A percentile compares a stretch with the other conserved stretches of the same genome.
Evolutionary conservation across 2,888 invertebrate genomes (phyloP).

Genomic region (Alviniconcha strummeri): DNA sequence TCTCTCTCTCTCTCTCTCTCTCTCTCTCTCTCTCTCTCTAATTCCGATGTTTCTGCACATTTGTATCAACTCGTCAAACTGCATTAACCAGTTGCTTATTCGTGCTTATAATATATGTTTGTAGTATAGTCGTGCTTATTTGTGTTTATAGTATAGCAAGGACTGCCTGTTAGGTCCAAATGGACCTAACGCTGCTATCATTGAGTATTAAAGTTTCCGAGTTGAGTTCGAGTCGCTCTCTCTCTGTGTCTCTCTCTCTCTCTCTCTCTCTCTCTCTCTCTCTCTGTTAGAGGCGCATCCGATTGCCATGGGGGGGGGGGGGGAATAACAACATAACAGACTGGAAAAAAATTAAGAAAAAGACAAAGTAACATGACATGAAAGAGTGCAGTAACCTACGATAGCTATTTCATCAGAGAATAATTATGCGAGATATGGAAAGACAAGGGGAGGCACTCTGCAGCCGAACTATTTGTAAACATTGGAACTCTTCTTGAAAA

Average conservation of each 20-base stretch:
- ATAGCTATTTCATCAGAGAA: not conserved
- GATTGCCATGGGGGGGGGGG: not conserved
- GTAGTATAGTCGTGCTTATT: too few relatives aligned
- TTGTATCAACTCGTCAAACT: not conserved
- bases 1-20: constrained; percentile 7
- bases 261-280: not conserved
- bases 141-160: too few relatives aligned
- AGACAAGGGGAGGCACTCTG: not conserved
- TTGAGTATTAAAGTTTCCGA: too few relatives aligned
- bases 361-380: not conserved
- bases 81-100: not conserved
- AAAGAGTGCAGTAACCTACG: not conserved
- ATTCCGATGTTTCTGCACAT: not conserved
- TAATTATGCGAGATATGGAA: not conserved
- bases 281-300: not conserved
- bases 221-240: not conserved
- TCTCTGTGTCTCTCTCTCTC: not conserved
- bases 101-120: not conserved
- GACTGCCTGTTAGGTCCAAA: too few relatives aligned
- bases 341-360: not conserved
- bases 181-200: too few relatives aligned
- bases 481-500: not conserved
- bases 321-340: not conserved
- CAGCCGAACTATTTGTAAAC: not conserved
- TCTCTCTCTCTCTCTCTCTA: not conserved